These are phyloP conservation scores for Xylota segnis DNA, from an alignment of 2,888 invertebrate species.

Conservation along the genomic window DNA sequence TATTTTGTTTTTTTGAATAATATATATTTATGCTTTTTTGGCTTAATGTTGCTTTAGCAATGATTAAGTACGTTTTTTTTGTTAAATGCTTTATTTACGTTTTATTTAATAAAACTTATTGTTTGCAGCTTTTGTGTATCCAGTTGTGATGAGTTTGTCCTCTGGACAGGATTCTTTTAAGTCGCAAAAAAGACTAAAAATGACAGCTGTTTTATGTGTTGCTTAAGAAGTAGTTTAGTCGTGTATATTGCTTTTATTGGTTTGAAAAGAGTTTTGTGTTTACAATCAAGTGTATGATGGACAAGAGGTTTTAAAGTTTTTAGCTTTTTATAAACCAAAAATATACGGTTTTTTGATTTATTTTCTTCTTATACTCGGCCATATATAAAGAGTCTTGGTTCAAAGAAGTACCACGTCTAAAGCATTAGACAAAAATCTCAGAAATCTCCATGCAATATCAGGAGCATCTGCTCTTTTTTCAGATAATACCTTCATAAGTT, in stretches of 20 bases:
- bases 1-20: conserved; percentile 7
- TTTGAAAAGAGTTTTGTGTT: conserved; percentile 14
- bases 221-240: conserved; percentile 38
- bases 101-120: conserved; percentile 21
- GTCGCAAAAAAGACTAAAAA: neutral
- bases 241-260: conserved; percentile 31
- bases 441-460: too few species aligned
- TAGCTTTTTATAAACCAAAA: neutral
- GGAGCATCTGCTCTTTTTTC: too few species aligned
- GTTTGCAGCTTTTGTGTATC: conserved; percentile 47
- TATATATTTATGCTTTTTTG: conserved; percentile 4
- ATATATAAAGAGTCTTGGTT: too few species aligned
- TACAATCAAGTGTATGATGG: conserved; percentile 25
- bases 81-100: conserved; percentile 7
- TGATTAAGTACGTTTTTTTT: conserved; percentile 20
- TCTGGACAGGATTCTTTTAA: neutral
- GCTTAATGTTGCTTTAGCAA: conserved; percentile 47
- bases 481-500: too few species aligned
- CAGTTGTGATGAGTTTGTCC: conserved; percentile 5
- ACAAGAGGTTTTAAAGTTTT: conserved; percentile 23
- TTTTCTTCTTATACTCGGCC: too few species aligned
- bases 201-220: conserved; percentile 26
- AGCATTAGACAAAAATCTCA: too few species aligned
- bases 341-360: too few species aligned
- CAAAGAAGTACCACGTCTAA: too few species aligned